phyloP scores from a whole-genome alignment of 2,888 invertebrate species.

The Cosmia trapezina region DNA sequence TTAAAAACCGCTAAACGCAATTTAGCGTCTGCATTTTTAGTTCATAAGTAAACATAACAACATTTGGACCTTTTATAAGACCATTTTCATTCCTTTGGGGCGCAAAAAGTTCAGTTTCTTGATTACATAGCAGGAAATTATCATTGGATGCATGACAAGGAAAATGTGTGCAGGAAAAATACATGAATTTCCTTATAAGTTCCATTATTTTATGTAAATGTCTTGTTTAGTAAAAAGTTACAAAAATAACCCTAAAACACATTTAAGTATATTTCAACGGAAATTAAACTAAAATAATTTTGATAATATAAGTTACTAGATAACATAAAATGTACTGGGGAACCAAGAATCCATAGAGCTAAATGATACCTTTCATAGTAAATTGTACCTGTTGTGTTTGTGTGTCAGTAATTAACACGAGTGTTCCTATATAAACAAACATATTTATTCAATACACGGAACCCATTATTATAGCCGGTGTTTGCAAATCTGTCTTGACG shows the following conservation, averaged over 20 bases:
- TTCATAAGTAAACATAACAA: neutral
- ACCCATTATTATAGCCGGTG: constrained; percentile 29
- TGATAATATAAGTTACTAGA: no score
- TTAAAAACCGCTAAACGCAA: neutral
- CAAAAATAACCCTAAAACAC: neutral
- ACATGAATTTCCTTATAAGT: constrained; percentile 28
- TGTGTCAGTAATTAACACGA: constrained; percentile 32
- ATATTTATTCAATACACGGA: constrained; percentile 36
- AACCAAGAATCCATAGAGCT: constrained; percentile 12
- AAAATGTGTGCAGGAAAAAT: constrained; percentile 37
- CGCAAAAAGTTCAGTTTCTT: constrained; percentile 33
- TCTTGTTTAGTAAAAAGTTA: neutral
- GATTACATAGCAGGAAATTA: constrained; percentile 54
- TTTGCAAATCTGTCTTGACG: constrained; percentile 37
- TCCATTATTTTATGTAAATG: neutral
- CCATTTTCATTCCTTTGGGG: constrained; percentile 9
- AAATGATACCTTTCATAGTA: neutral
- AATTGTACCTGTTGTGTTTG: neutral
- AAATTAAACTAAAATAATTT: neutral
- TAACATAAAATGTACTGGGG: constrained; percentile 28
- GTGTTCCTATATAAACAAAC: constrained; percentile 28
- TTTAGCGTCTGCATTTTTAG: no score
- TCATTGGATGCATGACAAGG: constrained; percentile 46
- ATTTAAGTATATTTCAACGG: neutral
- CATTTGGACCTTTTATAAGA: neutral